These are phyloP conservation scores for Falco rusticolus DNA, from an alignment of 2,797 vertebrate genomes.

Conservation along the genomic window DNA sequence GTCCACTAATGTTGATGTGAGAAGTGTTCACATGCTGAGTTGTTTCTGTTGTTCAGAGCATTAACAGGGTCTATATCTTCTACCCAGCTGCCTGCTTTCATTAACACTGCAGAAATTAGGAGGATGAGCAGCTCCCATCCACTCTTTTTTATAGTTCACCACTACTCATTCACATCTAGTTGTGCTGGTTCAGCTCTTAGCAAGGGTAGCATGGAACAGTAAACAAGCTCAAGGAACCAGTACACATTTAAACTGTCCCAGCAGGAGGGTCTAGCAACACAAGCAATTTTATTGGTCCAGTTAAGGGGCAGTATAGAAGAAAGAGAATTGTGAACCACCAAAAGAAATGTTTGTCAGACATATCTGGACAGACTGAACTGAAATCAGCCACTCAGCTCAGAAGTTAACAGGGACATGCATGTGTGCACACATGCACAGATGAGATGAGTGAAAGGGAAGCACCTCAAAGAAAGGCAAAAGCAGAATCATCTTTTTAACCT, in stretches of 20 bases:
- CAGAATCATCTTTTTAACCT: not conserved
- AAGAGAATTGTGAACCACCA: not conserved
- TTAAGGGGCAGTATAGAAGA: not conserved
- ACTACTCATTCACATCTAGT: not conserved
- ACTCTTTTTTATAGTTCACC: not conserved
- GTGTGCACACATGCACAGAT: not conserved
- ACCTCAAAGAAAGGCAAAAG: not conserved
- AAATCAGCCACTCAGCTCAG: fast-evolving
- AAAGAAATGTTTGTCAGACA: not conserved
- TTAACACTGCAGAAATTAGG: not conserved
- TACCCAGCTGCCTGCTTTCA: not conserved
- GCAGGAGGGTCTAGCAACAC: not conserved
- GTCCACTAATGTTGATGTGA: not conserved
- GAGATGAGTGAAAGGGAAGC: not conserved
- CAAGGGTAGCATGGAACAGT: not conserved
- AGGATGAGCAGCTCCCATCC: not conserved
- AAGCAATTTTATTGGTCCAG: not conserved
- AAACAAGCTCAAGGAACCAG: not conserved
- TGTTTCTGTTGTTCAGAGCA: not conserved
- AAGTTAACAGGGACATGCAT: not conserved
- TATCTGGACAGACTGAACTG: not conserved
- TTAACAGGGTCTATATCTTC: not conserved
- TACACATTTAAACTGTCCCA: not conserved
- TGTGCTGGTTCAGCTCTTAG: not conserved
- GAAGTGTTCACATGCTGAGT: not conserved